Conservation (phyloP, 2,113 vertebrate species). For the Symphodus melops region DNA sequence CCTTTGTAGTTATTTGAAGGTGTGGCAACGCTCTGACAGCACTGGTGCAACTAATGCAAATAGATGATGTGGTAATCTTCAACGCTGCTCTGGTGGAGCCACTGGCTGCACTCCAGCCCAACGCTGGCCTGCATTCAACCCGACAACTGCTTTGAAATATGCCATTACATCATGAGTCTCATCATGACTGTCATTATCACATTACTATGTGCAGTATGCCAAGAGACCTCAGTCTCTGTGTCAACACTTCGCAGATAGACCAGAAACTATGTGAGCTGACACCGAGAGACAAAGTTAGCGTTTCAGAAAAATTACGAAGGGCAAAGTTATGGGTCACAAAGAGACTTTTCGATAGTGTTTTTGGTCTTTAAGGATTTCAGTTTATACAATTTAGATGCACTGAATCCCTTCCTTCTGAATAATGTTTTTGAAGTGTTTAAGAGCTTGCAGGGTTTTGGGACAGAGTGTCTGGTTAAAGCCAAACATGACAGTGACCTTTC, state of each 20-base stretch:
- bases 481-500: constrained; percentile 68
- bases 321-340: background rate
- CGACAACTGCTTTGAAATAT: constrained; percentile 53
- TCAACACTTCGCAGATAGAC: constrained; percentile 9
- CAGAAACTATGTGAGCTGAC: background rate
- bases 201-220: constrained; percentile 23
- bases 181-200: constrained; percentile 56
- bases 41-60: constrained; percentile 30
- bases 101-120: constrained; percentile 38
- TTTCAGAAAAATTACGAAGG: background rate
- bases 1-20: constrained; percentile 49
- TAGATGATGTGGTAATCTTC: constrained; percentile 44
- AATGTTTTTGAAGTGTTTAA: constrained; percentile 32
- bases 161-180: constrained; percentile 52
- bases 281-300: background rate
- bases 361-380: background rate
- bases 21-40: constrained; percentile 44
- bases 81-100: constrained; percentile 28
- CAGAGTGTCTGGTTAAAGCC: constrained; percentile 51
- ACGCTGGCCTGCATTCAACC: constrained; percentile 28
- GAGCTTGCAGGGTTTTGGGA: constrained; percentile 8
- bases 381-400: constrained; percentile 12
- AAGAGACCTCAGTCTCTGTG: background rate
- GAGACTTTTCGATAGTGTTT: background rate
- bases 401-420: constrained; percentile 13